These are phyloP conservation scores for Trachelus iudaicus DNA, from an alignment of 2,888 invertebrate genomes.

Conservation along the genomic window DNA sequence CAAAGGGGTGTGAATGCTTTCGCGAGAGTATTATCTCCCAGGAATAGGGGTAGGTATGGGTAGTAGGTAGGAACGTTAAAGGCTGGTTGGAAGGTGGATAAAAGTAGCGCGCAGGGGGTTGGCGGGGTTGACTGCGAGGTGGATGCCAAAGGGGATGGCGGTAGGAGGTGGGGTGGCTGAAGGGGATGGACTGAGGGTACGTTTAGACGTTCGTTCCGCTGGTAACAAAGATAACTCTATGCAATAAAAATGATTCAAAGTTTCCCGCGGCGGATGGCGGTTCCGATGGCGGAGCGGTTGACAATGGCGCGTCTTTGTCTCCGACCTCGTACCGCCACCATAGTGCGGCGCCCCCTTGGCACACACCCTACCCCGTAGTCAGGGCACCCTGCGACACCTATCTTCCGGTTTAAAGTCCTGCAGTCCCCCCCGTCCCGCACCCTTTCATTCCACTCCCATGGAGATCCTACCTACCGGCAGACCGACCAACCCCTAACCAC, in stretches of 20 bases:
- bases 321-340: constrained; percentile 41
- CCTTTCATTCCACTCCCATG: no score
- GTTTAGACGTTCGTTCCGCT: constrained; percentile 64
- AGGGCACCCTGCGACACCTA: constrained; percentile 64
- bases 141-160: constrained; percentile 18
- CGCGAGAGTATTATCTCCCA: constrained; percentile 61
- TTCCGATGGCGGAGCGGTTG: constrained; percentile 65
- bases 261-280: constrained; percentile 66
- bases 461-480: no score
- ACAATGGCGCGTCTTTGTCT: constrained; percentile 66
- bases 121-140: constrained; percentile 27
- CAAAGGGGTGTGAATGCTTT: constrained; percentile 66
- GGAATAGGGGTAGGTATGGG: constrained; percentile 27
- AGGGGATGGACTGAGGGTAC: constrained; percentile 52
- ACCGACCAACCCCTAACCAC: no score
- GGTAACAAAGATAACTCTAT: constrained; percentile 67
- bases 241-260: constrained; percentile 67
- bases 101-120: constrained; percentile 37
- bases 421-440: constrained; percentile 6
- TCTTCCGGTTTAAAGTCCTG: constrained; percentile 66
- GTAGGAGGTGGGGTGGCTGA: constrained; percentile 27
- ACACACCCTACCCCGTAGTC: constrained; percentile 34
- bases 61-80: constrained; percentile 8
- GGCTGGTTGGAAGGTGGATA: constrained; percentile 6
- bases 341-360: constrained; percentile 34